These are phyloP conservation scores for Epinotia bilunana DNA, from an alignment of 2,888 invertebrate species.

Conservation along the genomic window DNA sequence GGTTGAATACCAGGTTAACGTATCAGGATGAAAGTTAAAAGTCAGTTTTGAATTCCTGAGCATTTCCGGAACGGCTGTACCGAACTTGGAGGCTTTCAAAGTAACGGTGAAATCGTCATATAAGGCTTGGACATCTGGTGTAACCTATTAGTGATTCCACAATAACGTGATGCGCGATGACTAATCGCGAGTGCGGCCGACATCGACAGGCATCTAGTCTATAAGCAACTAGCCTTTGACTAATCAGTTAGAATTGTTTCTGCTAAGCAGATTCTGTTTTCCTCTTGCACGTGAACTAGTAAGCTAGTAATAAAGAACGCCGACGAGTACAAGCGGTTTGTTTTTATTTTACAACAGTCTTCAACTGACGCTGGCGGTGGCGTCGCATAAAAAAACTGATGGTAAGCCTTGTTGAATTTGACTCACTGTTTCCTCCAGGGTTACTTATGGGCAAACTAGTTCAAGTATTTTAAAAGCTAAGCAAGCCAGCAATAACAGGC, in stretches of 20 bases:
- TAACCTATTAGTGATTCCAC: background rate
- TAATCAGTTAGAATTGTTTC: background rate
- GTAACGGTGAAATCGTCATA: background rate
- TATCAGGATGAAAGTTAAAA: background rate
- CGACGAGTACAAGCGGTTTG: background rate
- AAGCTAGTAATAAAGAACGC: background rate
- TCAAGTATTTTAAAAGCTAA: too few relatives aligned
- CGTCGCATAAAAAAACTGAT: too few relatives aligned
- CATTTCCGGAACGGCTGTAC: too few relatives aligned
- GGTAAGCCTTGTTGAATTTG: background rate
- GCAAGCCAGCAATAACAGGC: background rate
- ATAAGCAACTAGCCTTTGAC: background rate
- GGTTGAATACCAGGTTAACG: background rate
- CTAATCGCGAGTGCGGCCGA: background rate
- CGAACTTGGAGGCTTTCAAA: background rate
- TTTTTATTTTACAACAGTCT: too few relatives aligned
- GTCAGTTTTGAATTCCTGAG: background rate
- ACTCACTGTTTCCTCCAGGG: background rate
- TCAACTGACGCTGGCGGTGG: too few relatives aligned
- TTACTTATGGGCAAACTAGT: too few relatives aligned
- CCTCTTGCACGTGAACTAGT: background rate
- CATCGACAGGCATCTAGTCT: constrained; percentile 3
- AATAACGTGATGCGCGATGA: background rate
- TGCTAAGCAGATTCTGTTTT: too few relatives aligned
- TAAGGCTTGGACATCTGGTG: background rate